These are phyloP conservation scores for Molorchus minor DNA, from an alignment of 2,888 invertebrate genomes.

Conservation along the genomic window DNA sequence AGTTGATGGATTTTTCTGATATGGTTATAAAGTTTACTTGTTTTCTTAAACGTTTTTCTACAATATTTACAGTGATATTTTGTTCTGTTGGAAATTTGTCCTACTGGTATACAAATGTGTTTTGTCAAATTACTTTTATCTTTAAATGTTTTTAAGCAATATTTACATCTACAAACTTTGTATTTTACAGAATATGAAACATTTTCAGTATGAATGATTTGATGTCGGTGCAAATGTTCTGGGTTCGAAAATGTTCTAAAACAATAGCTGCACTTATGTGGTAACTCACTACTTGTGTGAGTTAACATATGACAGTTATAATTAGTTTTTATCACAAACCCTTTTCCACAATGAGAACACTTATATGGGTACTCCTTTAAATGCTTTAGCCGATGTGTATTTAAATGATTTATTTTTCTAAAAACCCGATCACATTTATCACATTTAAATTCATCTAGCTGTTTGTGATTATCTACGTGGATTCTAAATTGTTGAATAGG, in stretches of 20 bases:
- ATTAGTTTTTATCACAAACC: conserved; percentile 53
- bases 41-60: conserved; percentile 50
- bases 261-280: conserved; percentile 52
- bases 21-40: conserved; percentile 49
- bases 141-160: conserved; percentile 50
- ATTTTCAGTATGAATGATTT: conserved; percentile 53
- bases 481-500: conserved; percentile 42
- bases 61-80: conserved; percentile 50
- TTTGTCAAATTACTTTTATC: conserved; percentile 44
- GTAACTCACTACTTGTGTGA: conserved; percentile 49
- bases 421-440: conserved; percentile 53
- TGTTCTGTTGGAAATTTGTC: conserved; percentile 24
- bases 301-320: conserved; percentile 53
- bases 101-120: conserved; percentile 47
- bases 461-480: conserved; percentile 49
- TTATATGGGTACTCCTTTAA: conserved; percentile 53
- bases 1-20: conserved; percentile 47
- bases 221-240: conserved; percentile 52
- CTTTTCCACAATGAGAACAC: conserved; percentile 52
- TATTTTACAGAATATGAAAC: conserved; percentile 52
- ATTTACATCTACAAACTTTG: conserved; percentile 47
- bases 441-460: conserved; percentile 50
- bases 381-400: conserved; percentile 52
- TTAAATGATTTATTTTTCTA: conserved; percentile 52
- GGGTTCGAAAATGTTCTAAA: conserved; percentile 53